Conservation (phyloP, 2,888 invertebrate species). For the Leucophora obtusa region DNA sequence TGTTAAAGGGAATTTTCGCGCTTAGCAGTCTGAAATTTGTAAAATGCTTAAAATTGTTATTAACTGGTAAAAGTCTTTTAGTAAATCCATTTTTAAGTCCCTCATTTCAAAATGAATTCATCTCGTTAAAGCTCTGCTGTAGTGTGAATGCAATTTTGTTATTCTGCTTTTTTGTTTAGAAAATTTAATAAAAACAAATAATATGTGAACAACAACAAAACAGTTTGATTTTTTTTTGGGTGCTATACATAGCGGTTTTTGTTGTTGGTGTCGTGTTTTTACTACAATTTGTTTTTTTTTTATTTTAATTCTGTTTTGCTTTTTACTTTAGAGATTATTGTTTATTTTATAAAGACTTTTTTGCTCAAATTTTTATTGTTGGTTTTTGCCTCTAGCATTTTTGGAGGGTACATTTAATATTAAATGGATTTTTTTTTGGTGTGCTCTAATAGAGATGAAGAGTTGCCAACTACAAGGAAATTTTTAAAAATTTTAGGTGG, state of each 20-base stretch:
- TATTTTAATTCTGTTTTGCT: conserved; percentile 6
- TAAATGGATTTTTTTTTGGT: background rate
- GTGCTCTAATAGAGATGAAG: conserved; percentile 8
- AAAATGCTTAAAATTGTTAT: background rate
- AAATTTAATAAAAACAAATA: conserved; percentile 16
- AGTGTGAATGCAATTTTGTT: background rate
- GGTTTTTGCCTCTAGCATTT: conserved; percentile 2
- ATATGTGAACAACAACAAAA: background rate
- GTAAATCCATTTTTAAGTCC: too few relatives aligned
- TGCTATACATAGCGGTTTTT: conserved; percentile 3
- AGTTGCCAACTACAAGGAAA: background rate
- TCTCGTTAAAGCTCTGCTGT: background rate
- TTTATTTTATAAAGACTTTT: conserved; percentile 5
- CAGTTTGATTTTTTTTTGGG: background rate
- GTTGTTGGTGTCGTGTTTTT: background rate
- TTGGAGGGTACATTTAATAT: background rate
- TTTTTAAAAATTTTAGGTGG: too few relatives aligned
- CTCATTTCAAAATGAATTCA: background rate
- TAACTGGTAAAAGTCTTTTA: background rate
- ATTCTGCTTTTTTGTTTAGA: conserved; percentile 7
- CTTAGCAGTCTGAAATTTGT: too few relatives aligned
- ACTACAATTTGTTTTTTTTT: background rate
- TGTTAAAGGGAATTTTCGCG: too few relatives aligned
- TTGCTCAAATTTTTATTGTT: conserved; percentile 1
- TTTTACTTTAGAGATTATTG: background rate